Conservation (phyloP, 2,888 invertebrate genomes). For the Diloba caeruleocephala region DNA sequence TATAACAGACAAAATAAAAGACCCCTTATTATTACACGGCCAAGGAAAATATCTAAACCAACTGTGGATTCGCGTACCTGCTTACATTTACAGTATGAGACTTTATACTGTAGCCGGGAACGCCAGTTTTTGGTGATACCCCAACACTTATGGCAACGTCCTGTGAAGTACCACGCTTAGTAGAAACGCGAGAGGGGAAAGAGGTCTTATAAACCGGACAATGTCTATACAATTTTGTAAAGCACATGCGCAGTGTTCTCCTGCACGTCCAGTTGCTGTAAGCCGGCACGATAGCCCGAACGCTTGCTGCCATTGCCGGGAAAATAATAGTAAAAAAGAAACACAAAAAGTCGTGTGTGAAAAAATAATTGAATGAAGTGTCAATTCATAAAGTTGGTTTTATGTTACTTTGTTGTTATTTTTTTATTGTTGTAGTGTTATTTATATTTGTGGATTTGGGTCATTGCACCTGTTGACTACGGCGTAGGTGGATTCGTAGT, state of each 20-base stretch:
- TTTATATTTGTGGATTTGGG: slow-evolving; percentile 49
- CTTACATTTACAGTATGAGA: slow-evolving; percentile 49
- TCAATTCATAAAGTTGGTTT: slow-evolving; percentile 11
- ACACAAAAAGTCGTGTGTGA: slow-evolving; percentile 25
- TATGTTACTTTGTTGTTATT: slow-evolving; percentile 8
- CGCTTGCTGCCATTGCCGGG: slow-evolving; percentile 57
- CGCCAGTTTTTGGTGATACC: slow-evolving; percentile 60
- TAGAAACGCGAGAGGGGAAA: slow-evolving; percentile 43
- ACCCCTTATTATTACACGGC: slow-evolving; percentile 34
- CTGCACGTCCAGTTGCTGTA: slow-evolving; percentile 65
- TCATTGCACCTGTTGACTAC: slow-evolving; percentile 68
- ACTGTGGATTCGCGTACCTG: slow-evolving; percentile 78
- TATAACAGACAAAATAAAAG: slow-evolving; percentile 39
- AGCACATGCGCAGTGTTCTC: slow-evolving; percentile 75
- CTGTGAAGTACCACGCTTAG: slow-evolving; percentile 20
- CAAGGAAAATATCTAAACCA: slow-evolving; percentile 70
- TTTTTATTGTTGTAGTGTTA: slow-evolving; percentile 11
- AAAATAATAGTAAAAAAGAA: slow-evolving; percentile 10
- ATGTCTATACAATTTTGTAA: slow-evolving; percentile 62
- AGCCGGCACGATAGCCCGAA: slow-evolving; percentile 63
- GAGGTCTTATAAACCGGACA: slow-evolving; percentile 62
- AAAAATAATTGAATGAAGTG: slow-evolving; percentile 15
- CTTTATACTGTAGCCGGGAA: slow-evolving; percentile 52
- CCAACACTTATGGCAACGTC: slow-evolving; percentile 20
- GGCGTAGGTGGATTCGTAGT: slow-evolving; percentile 59